phyloP scores from a whole-genome alignment of 2,797 vertebrate species.

The Mus minutoides region DNA sequence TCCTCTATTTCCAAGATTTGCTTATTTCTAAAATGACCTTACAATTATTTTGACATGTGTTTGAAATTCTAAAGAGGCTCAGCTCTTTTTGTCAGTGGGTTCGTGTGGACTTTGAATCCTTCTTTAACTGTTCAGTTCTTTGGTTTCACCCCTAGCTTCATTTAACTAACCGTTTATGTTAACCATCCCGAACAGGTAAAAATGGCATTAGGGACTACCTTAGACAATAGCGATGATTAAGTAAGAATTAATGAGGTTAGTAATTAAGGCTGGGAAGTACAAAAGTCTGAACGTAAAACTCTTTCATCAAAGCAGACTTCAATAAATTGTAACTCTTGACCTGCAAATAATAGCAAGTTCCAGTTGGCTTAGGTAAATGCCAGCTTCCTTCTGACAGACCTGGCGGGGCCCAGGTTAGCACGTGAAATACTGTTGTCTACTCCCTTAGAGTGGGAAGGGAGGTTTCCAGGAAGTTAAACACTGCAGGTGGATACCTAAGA shows the following conservation, averaged over 20 bases:
- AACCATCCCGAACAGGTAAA: background rate
- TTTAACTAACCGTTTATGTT: background rate
- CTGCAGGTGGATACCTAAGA: background rate
- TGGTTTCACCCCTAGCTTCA: background rate
- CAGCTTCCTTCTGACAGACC: background rate
- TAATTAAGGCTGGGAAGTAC: background rate
- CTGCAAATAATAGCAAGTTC: slow-evolving; percentile 22
- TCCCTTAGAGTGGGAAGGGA: background rate
- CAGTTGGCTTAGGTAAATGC: background rate
- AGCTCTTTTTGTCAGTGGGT: background rate
- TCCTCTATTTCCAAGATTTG: background rate
- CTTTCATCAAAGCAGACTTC: background rate
- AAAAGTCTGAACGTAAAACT: background rate
- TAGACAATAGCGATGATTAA: background rate
- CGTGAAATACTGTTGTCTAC: background rate
- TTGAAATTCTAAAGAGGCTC: background rate
- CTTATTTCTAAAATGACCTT: background rate
- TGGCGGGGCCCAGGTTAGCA: background rate
- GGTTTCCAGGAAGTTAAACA: background rate
- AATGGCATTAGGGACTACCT: background rate
- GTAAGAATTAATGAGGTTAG: background rate
- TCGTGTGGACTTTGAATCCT: background rate
- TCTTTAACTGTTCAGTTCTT: slow-evolving; percentile 9
- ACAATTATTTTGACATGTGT: slow-evolving; percentile 9
- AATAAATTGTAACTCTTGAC: background rate